Evolutionary conservation across 2,113 vertebrate genomes (phyloP).

Genomic region (Panthera uncia): DNA sequence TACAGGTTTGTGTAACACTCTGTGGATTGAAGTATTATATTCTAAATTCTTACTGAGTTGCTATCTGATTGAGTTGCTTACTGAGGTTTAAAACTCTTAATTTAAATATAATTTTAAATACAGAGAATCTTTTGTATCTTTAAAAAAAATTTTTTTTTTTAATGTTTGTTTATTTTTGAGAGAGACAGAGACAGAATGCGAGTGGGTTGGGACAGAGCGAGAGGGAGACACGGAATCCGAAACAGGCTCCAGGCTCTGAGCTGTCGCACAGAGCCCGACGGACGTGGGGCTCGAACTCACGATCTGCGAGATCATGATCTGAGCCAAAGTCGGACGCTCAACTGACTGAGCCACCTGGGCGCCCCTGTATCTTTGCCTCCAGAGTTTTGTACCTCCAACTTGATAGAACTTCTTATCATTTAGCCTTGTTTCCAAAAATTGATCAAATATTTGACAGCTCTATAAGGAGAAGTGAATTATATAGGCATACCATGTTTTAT

Average conservation of each 20-base stretch:
- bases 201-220: too few relatives aligned
- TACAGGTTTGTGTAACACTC: not conserved
- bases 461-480: not conserved
- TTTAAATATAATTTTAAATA: not conserved
- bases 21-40: not conserved
- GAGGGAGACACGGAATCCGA: too few relatives aligned
- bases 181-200: too few relatives aligned
- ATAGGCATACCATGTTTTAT: not conserved
- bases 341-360: too few relatives aligned
- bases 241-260: too few relatives aligned
- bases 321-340: too few relatives aligned
- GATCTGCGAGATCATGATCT: too few relatives aligned
- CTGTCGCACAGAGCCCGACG: too few relatives aligned
- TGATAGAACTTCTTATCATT: not conserved
- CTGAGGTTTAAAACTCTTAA: not conserved
- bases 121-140: not conserved
- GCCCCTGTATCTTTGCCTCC: not conserved
- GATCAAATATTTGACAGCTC: not conserved
- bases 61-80: not conserved
- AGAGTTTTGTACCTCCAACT: not conserved
- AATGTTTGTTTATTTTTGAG: too few relatives aligned
- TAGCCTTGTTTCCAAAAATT: not conserved
- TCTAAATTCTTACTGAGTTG: not conserved
- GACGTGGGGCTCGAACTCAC: too few relatives aligned
- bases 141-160: not conserved